phyloP scores from a whole-genome alignment of 2,113 vertebrate genomes.

The Macrotis lagotis region DNA sequence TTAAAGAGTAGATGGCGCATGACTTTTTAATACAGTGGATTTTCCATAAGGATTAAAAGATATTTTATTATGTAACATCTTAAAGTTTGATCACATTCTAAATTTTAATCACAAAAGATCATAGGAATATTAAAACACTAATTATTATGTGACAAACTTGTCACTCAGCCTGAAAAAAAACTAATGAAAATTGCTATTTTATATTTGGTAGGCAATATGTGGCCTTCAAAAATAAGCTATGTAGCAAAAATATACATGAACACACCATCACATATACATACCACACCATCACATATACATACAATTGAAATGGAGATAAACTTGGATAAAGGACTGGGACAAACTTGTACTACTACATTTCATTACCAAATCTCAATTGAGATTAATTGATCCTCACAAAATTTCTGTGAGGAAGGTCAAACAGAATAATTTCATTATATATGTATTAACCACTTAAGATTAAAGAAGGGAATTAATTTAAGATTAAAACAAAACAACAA shows the following conservation, averaged over 20 bases:
- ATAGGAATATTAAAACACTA: constrained; percentile 49
- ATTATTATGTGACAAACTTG: neutral
- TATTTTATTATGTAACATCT: constrained; percentile 47
- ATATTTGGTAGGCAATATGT: neutral
- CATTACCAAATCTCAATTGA: neutral
- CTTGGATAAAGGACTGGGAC: neutral
- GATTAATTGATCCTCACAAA: neutral
- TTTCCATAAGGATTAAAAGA: constrained; percentile 68
- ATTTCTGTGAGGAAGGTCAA: neutral
- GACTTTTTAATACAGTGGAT: constrained; percentile 72
- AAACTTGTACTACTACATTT: neutral
- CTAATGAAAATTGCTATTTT: neutral
- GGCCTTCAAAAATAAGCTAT: neutral
- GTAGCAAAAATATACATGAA: neutral
- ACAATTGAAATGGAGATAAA: neutral
- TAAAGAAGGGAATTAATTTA: no score
- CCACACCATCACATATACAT: neutral
- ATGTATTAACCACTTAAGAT: neutral
- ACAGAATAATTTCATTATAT: neutral
- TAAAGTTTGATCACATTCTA: constrained; percentile 55
- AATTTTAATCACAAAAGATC: constrained; percentile 17
- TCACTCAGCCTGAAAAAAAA: neutral
- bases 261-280: neutral
- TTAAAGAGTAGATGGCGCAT: constrained; percentile 41
- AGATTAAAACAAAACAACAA: no score